Evolutionary conservation across 2,797 vertebrate genomes (phyloP).

Genomic region (Melanotaenia nigrans): DNA sequence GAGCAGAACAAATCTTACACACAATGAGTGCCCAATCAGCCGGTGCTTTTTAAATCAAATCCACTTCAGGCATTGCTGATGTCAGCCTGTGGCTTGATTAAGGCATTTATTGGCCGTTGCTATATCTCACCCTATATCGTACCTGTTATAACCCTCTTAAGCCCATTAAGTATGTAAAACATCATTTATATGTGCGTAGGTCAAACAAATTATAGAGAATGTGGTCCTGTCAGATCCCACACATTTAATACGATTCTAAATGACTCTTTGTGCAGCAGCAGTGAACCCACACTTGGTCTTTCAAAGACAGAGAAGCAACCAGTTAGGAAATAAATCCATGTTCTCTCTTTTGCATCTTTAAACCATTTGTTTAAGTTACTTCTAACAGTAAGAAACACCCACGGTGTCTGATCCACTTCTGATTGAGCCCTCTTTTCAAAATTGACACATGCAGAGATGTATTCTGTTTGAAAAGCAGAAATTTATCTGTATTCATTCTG

Average conservation of each 20-base stretch:
- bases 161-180: background rate
- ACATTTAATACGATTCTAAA: slow-evolving; percentile 36
- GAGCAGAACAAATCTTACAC: slow-evolving; percentile 57
- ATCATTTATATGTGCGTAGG: slow-evolving; percentile 14
- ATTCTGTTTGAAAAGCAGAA: slow-evolving; percentile 52
- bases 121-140: slow-evolving; percentile 7
- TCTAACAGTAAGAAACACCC: slow-evolving; percentile 50
- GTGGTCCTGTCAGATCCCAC: slow-evolving; percentile 4
- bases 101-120: slow-evolving; percentile 19
- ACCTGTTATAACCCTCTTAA: slow-evolving; percentile 7
- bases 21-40: slow-evolving; percentile 60
- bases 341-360: slow-evolving; percentile 50
- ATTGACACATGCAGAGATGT: slow-evolving; percentile 28
- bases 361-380: slow-evolving; percentile 48
- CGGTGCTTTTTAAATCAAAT: slow-evolving; percentile 57
- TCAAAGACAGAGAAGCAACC: slow-evolving; percentile 37
- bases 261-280: slow-evolving; percentile 18
- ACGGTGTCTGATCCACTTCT: slow-evolving; percentile 43
- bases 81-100: slow-evolving; percentile 52
- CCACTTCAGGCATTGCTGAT: slow-evolving; percentile 44
- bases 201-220: slow-evolving; percentile 5
- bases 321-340: slow-evolving; percentile 45
- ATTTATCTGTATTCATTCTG: slow-evolving; percentile 48
- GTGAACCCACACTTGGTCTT: slow-evolving; percentile 34
- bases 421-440: slow-evolving; percentile 59